A percentile compares a stretch with the other conserved stretches of the same genome.
Evolutionary conservation across 2,888 invertebrate genomes (phyloP).

Genomic region (Drosophila testacea): DNA sequence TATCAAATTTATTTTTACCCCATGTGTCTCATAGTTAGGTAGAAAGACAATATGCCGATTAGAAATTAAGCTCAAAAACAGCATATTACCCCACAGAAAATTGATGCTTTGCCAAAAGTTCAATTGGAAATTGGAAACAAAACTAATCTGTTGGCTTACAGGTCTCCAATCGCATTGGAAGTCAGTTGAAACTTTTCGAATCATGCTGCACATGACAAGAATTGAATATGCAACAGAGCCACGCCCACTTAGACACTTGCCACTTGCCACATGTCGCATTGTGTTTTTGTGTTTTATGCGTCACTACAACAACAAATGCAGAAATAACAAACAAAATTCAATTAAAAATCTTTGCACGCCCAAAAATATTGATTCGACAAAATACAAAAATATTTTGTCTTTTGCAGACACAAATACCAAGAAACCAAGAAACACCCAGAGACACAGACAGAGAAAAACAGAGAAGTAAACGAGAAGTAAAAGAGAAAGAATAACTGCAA

Average conservation of each 20-base stretch:
- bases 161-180: constrained; percentile 13
- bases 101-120: not conserved
- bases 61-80: not conserved
- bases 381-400: constrained; percentile 42
- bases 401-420: constrained; percentile 42
- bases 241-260: not conserved
- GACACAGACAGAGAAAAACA: not conserved
- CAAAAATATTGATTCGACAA: constrained; percentile 54
- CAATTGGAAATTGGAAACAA: not conserved
- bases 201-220: constrained; percentile 33
- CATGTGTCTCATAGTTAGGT: constrained; percentile 36
- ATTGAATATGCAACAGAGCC: constrained; percentile 23
- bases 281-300: constrained; percentile 28
- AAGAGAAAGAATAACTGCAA: constrained; percentile 26
- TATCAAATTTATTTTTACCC: constrained; percentile 66
- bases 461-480: not conserved
- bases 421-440: not conserved
- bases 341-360: constrained; percentile 76
- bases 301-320: constrained; percentile 25
- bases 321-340: constrained; percentile 61
- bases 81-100: not conserved
- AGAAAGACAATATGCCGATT: not conserved
- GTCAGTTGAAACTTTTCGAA: constrained; percentile 12
- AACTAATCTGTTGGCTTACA: not conserved
- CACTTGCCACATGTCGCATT: constrained; percentile 43